Base-by-base conservation (phyloP, 37 sponge, comb jelly and placozoan species). In the Haliclona indistincta region DNA sequence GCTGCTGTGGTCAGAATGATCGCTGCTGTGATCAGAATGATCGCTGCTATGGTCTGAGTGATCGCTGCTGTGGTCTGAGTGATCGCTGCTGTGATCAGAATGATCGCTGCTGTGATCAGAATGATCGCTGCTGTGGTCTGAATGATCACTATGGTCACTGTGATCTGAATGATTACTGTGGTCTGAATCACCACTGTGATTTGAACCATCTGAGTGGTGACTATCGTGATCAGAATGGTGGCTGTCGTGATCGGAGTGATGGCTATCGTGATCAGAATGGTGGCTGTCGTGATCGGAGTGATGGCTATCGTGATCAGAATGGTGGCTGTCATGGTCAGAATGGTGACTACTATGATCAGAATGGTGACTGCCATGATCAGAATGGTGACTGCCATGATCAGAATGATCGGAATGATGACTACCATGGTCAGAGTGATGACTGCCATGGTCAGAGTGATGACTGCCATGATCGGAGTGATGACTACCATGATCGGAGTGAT, bases 181-280 rank as follows among this genome's bases (percentile, higher is more conserved):
- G 15, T 60, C 63, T 20, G 8, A 10, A 60, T 60, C 28, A 60
- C 15, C 63, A 23, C 15, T 22, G 30, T 60, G 19, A 60, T 60
- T 22, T 20, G 8, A 10, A 60, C 15, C n/a, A 60, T 60, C 63
- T 20, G n/a, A n/a, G n/a, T 60, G 19, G 15, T 60, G 19, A 60
- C 15, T 22, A 60, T 60, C 63, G 15, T 60, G 29, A 60, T 60
- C 63, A 60, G n/a, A 10, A 22, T 60, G 8, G 63, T 60, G 28
- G 28, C 28, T 23, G 28, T 60, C 51, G 15, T 47, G 51, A 47
- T 47, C 51, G 51, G 10, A 10, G 51, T 47, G 13, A 47, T 47
- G 13, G 51, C 15, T 15, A 47, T 47, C 51, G 15, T 47, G 51
- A 47, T 47, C 51, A 47, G 10, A 10, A 15, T 47, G 13, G 51